phyloP scores from a whole-genome alignment of 1,140 invertebrate species.

The Drosophila baimaii region DNA sequence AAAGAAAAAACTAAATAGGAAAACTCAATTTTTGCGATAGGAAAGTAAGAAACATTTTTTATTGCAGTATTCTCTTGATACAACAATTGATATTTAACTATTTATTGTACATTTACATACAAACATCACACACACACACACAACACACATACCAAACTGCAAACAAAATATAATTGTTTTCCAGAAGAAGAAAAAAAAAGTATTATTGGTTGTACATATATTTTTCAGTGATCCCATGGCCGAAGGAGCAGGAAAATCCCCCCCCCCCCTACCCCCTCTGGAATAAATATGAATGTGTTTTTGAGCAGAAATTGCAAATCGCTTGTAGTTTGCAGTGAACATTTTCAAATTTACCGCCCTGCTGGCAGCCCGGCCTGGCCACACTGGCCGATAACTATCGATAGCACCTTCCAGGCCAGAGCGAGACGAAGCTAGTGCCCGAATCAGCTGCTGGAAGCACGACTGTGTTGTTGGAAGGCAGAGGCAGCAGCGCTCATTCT shows the following conservation, averaged over 20 bases:
- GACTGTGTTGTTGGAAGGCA: conserved; percentile 52
- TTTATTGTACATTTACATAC: conserved; percentile 7
- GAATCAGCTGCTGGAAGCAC: conserved; percentile 47
- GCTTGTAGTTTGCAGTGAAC: background rate
- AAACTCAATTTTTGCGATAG: conserved; percentile 21
- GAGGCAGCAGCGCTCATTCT: conserved; percentile 56
- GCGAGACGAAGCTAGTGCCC: conserved; percentile 13
- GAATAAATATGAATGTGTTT: background rate
- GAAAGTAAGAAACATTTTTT: conserved; percentile 12
- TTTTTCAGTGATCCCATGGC: conserved; percentile 6
- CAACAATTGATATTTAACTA: conserved; percentile 17
- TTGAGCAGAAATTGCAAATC: background rate
- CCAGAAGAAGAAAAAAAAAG: background rate
- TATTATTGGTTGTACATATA: background rate
- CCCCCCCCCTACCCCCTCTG: no score
- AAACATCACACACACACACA: background rate
- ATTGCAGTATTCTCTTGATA: conserved; percentile 19
- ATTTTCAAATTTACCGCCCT: conserved; percentile 9
- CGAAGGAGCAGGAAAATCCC: background rate
- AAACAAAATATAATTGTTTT: background rate
- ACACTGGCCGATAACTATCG: conserved; percentile 19
- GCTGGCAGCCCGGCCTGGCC: background rate
- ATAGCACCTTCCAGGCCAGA: conserved; percentile 31
- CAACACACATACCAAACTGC: background rate
- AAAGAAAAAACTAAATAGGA: background rate